These are phyloP conservation scores for Tor tambroides DNA, from an alignment of 2,113 vertebrate species.

Conservation along the genomic window DNA sequence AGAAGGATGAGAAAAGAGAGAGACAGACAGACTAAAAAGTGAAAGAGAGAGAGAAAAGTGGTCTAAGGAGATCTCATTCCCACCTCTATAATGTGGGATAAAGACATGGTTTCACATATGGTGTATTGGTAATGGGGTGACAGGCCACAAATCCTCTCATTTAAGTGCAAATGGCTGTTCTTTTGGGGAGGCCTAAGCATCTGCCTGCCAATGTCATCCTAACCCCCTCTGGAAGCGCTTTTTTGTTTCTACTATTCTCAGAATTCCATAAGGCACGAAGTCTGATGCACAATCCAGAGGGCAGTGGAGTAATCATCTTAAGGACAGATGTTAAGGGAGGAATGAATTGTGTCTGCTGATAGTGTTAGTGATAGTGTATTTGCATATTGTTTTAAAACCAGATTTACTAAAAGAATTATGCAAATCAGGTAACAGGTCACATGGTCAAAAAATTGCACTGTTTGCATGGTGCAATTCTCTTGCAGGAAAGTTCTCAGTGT, in stretches of 20 bases:
- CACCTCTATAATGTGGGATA: conserved; percentile 89
- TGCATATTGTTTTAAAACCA: background rate
- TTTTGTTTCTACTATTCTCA: conserved; percentile 53
- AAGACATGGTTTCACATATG: conserved; percentile 92
- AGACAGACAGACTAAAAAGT: background rate
- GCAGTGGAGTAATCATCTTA: background rate
- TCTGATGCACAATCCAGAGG: conserved; percentile 5
- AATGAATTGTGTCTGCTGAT: background rate
- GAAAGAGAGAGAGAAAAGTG: conserved; percentile 76
- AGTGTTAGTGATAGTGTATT: background rate
- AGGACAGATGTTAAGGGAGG: conserved; percentile 5
- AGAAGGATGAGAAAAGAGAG: background rate
- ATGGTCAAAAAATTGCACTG: background rate
- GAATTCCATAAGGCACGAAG: conserved; percentile 6
- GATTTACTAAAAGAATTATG: background rate
- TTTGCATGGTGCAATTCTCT: background rate
- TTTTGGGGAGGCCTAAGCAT: conserved; percentile 71
- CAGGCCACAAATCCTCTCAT: conserved; percentile 92
- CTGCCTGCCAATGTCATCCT: conserved; percentile 71
- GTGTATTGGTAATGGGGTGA: conserved; percentile 88
- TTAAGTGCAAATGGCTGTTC: conserved; percentile 93
- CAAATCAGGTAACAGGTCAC: background rate
- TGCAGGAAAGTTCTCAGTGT: background rate
- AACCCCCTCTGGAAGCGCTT: conserved; percentile 59
- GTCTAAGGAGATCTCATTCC: conserved; percentile 89